Percentiles rank a stretch among this genome's conserved stretches.
These are phyloP conservation scores for Acrocyrtus sp. DNA, from an alignment of 2,888 invertebrate genomes.

Conservation along the genomic window DNA sequence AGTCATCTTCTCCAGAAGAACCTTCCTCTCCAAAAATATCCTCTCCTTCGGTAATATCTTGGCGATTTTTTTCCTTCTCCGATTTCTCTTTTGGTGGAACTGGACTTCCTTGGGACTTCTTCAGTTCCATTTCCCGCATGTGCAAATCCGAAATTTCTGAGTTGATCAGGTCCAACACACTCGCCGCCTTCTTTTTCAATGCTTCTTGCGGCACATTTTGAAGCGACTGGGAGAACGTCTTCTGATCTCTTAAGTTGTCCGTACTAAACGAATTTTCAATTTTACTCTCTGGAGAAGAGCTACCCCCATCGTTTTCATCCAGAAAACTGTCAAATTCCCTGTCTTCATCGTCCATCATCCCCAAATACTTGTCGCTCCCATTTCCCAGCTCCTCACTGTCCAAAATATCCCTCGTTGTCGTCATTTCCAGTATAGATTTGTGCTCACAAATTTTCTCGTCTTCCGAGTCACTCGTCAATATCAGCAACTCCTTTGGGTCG, in stretches of 20 bases:
- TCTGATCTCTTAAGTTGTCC: constrained; percentile 29
- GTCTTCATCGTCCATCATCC: constrained; percentile 50
- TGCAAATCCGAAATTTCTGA: constrained; percentile 59
- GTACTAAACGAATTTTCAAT: constrained; percentile 25
- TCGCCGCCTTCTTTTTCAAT: constrained; percentile 52
- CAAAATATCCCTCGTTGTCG: constrained; percentile 3
- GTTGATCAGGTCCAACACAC: constrained; percentile 57
- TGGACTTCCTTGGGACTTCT: constrained; percentile 18
- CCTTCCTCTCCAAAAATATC: constrained; percentile 39
- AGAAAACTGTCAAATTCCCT: constrained; percentile 56
- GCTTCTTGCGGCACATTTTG: constrained; percentile 49
- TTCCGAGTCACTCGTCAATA: constrained; percentile 33
- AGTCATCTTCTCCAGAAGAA: constrained; percentile 53
- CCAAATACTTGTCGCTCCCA: constrained; percentile 23
- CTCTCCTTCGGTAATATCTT: constrained; percentile 6
- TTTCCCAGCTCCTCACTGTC: neutral
- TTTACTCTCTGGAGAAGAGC: constrained; percentile 6
- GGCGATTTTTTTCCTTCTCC: neutral
- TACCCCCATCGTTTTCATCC: constrained; percentile 42
- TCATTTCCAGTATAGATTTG: constrained; percentile 27
- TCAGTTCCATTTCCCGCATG: constrained; percentile 56
- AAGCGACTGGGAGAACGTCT: constrained; percentile 48
- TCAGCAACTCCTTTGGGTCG: constrained; percentile 27
- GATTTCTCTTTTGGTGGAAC: neutral
- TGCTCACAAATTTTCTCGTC: constrained; percentile 42